phyloP scores from a whole-genome alignment of 2,888 invertebrate species.

The Netelia melanura region DNA sequence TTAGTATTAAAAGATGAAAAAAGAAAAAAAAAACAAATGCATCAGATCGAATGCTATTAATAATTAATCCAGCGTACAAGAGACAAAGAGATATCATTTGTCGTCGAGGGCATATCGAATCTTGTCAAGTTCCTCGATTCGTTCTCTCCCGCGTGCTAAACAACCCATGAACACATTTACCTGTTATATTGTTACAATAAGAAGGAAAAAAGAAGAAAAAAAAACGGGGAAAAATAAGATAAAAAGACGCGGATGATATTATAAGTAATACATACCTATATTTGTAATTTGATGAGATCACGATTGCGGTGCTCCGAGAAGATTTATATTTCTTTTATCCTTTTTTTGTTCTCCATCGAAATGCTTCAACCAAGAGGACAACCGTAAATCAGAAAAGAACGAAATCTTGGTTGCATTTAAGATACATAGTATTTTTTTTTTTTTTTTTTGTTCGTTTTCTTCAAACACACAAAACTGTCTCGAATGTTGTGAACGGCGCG shows the following conservation, averaged over 20 bases:
- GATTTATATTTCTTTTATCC: neutral
- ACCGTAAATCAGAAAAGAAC: slow-evolving; percentile 32
- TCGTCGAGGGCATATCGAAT: neutral
- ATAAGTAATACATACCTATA: slow-evolving; percentile 79
- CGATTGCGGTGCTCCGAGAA: slow-evolving; percentile 68
- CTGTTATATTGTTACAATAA: slow-evolving; percentile 73
- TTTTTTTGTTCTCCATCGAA: neutral
- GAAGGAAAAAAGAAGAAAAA: slow-evolving; percentile 36
- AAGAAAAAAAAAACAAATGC: slow-evolving; percentile 27
- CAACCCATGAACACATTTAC: slow-evolving; percentile 68
- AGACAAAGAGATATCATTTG: neutral
- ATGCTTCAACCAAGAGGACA: slow-evolving; percentile 4
- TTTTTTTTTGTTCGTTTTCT: slow-evolving; percentile 65
- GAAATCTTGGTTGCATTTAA: slow-evolving; percentile 55
- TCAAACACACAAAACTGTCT: slow-evolving; percentile 28
- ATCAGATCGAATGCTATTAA: slow-evolving; percentile 27
- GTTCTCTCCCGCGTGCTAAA: slow-evolving; percentile 61
- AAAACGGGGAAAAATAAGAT: slow-evolving; percentile 58
- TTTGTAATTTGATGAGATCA: slow-evolving; percentile 76
- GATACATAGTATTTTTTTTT: slow-evolving; percentile 40
- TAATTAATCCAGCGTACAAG: neutral
- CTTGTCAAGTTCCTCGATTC: slow-evolving; percentile 13
- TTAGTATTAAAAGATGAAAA: slow-evolving; percentile 23
- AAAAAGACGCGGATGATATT: slow-evolving; percentile 75
- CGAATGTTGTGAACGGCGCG: slow-evolving; percentile 46